Evolutionary conservation across 2,888 invertebrate genomes (phyloP), one percentile per base, ranked within the genome.

Genomic region (Neoitamus cyanurus): DNA sequence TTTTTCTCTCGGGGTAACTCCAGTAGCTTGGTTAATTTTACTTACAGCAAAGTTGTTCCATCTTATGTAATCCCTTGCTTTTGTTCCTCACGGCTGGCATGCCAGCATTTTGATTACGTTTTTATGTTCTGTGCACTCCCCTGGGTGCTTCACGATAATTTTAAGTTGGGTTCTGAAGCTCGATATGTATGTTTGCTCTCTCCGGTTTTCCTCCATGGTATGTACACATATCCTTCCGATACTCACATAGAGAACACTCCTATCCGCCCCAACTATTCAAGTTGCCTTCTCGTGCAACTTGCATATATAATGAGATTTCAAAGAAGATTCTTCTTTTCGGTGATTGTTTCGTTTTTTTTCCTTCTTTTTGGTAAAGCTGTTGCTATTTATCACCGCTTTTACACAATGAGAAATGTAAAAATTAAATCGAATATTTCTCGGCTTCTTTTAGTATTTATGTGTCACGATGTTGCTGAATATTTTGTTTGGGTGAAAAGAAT

Each of bases 21-120:
- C 58, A 58, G 58, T 58, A 58, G 58, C 58, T 58, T 58, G 58
- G 58, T 75, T 42, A 37, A 75, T 75, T 75, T 75, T 42, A 75
- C 75, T 75, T 75, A 30, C 42, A 75, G 20, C 75, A 75, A 37
- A 37, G 20, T 75, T 75, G 25, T 37, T 58, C 58, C 58, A 20
- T 58, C 58, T 25, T 75, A 34, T 36, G 73, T 73, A 75, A 75
- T 75, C 42, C 36, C 20, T 20, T 42, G 75, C 75, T 30, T 75
- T 25, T 75, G 75, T 75, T 34, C 36, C 42, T 75, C 75, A 42
- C 75, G 42, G 75, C n/a, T 75, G 75, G 75, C 75, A 75, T 75
- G 75, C 75, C 75, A 75, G 75, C 75, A 37, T 75, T 75, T 75
- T 75, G 75, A 75, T 75, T 75, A 75, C 75, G 75, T 75, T 75